Conservation (phyloP, 2,888 invertebrate species). For the Agrochola litura region DNA sequence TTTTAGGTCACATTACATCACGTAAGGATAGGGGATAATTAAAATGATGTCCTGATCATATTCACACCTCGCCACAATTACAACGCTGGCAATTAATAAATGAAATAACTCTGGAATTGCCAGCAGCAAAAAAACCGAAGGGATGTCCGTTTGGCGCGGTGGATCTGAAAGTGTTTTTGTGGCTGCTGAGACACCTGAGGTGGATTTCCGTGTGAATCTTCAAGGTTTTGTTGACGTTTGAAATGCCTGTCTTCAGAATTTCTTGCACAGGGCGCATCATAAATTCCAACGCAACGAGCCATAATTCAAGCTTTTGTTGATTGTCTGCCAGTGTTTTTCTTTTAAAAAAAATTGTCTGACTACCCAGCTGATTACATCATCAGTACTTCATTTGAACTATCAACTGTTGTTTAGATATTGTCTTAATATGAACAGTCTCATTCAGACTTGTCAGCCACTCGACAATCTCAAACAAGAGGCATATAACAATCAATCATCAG, state of each 20-base stretch:
- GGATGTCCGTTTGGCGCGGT: constrained; percentile 62
- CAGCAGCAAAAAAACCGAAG: constrained; percentile 61
- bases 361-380: constrained; percentile 33
- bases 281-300: constrained; percentile 47
- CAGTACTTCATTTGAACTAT: constrained; percentile 29
- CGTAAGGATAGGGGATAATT: constrained; percentile 85
- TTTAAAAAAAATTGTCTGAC: constrained; percentile 26
- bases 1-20: constrained; percentile 87
- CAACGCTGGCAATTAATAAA: constrained; percentile 72
- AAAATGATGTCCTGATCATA: constrained; percentile 83
- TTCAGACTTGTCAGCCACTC: constrained; percentile 39
- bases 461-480: constrained; percentile 36
- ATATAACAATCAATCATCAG: constrained; percentile 60
- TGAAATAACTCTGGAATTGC: constrained; percentile 67
- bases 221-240: constrained; percentile 40
- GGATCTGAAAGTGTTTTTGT: constrained; percentile 53
- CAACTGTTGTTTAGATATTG: constrained; percentile 32
- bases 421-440: constrained; percentile 33
- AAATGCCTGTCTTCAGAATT: constrained; percentile 38
- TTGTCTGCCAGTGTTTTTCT: constrained; percentile 32
- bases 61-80: constrained; percentile 79
- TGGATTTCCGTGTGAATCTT: constrained; percentile 58
- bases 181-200: constrained; percentile 46
- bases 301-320: constrained; percentile 45
- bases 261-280: constrained; percentile 36